Evolutionary conservation across 2,113 vertebrate genomes (phyloP).

Genomic region (Dicaeum eximium): DNA sequence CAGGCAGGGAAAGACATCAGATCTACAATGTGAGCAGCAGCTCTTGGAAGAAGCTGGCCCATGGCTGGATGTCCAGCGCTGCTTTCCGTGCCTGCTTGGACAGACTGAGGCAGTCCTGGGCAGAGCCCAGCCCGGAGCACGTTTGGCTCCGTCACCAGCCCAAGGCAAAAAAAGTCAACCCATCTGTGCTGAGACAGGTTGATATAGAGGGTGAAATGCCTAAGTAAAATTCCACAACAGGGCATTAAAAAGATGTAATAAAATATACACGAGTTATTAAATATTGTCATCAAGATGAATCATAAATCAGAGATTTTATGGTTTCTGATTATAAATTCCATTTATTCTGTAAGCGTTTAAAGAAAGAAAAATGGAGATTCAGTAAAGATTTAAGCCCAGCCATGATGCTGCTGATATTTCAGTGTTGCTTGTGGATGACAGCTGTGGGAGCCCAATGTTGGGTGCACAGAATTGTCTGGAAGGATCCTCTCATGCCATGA

Average conservation of each 20-base stretch:
- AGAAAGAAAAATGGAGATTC: constrained; percentile 64
- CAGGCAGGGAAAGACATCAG: not conserved
- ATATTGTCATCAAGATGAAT: constrained; percentile 69
- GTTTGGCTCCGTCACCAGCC: not conserved
- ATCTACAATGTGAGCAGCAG: not conserved
- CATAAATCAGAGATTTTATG: constrained; percentile 73
- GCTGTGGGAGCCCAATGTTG: not conserved
- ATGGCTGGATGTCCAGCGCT: not conserved
- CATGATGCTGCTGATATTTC: constrained; percentile 8
- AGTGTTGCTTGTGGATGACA: constrained; percentile 7
- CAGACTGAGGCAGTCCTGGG: not conserved
- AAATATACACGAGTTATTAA: constrained; percentile 71
- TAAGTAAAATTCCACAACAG: constrained; percentile 65
- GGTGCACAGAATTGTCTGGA: not conserved
- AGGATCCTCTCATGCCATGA: not conserved
- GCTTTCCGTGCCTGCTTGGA: not conserved
- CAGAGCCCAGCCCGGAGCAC: not conserved
- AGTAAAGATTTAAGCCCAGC: constrained; percentile 46
- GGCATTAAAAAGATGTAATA: constrained; percentile 58
- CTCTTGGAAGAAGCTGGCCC: not conserved
- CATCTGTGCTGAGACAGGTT: constrained; percentile 37
- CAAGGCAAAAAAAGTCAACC: constrained; percentile 7
- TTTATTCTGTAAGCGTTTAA: constrained; percentile 66
- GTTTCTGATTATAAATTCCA: constrained; percentile 71
- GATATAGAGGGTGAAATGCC: constrained; percentile 37